A percentile compares a stretch with the other conserved stretches of the same genome.
Conservation (phyloP, 1,140 invertebrate species). For the Protaetia brevitarsis region DNA sequence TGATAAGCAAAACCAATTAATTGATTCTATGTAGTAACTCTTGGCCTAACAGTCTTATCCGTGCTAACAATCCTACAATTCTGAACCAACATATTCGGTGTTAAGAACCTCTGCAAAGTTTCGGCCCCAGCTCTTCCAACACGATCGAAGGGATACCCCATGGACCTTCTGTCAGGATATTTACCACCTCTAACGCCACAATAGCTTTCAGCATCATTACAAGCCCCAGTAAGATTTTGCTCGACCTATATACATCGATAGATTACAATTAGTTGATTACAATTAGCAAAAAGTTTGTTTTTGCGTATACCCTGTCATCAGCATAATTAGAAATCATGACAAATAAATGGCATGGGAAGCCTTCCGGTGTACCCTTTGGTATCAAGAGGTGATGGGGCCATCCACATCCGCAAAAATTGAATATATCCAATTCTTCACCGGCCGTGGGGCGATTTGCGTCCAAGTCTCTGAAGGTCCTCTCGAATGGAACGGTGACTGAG, state of each 20-base stretch:
- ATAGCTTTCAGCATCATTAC: constrained; percentile 69
- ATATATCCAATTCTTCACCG: constrained; percentile 43
- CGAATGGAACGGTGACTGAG: constrained; percentile 66
- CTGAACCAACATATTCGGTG: constrained; percentile 64
- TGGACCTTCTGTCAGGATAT: constrained; percentile 69
- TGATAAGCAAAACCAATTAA: too few species aligned
- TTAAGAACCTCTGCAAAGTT: constrained; percentile 61
- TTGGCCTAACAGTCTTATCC: constrained; percentile 44
- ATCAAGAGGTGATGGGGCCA: constrained; percentile 56
- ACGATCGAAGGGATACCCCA: constrained; percentile 79
- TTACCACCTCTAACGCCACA: constrained; percentile 69
- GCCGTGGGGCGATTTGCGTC: constrained; percentile 46
- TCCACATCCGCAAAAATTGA: constrained; percentile 57
- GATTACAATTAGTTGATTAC: constrained; percentile 4
- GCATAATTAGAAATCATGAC: constrained; percentile 53
- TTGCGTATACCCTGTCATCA: constrained; percentile 40
- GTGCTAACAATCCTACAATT: constrained; percentile 55
- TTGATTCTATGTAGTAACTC: background rate
- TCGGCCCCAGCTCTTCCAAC: constrained; percentile 52
- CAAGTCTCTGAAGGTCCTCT: constrained; percentile 61
- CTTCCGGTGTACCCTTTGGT: constrained; percentile 50
- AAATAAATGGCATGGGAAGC: constrained; percentile 49
- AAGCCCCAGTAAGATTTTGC: constrained; percentile 47
- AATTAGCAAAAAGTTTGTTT: background rate
- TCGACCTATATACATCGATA: constrained; percentile 32